Evolutionary conservation across 2,888 invertebrate species (phyloP).

Genomic region (Diplolepis rosae): DNA sequence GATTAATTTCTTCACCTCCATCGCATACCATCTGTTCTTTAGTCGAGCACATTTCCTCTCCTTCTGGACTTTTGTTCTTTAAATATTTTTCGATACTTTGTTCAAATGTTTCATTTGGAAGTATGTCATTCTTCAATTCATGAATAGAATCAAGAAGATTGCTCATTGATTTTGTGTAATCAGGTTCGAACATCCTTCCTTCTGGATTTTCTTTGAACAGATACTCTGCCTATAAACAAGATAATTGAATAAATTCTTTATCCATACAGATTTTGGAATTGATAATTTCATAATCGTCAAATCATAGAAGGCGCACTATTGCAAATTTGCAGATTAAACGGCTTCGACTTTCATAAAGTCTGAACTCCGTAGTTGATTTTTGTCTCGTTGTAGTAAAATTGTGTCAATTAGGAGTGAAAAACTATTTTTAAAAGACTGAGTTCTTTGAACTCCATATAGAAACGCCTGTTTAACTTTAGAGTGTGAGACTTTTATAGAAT

Average conservation of each 20-base stretch:
- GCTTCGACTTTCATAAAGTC: no score
- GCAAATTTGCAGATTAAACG: no score
- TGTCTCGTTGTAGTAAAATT: no score
- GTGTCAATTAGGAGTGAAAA: no score
- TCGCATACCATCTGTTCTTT: neutral
- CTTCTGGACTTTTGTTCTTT: slow-evolving; percentile 13
- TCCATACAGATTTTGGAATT: neutral
- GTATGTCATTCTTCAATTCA: slow-evolving; percentile 71
- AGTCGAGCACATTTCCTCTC: neutral
- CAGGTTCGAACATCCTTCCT: slow-evolving; percentile 82
- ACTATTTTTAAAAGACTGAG: no score
- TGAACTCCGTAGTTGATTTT: no score
- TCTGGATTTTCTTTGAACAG: slow-evolving; percentile 81
- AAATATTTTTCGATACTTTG: slow-evolving; percentile 39
- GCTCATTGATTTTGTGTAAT: slow-evolving; percentile 78
- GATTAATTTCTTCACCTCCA: neutral
- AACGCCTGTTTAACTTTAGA: no score
- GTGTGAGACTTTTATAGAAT: no score
- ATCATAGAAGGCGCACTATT: no score
- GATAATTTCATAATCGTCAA: no score
- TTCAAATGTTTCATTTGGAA: slow-evolving; percentile 46
- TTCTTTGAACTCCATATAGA: no score
- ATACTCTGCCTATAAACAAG: slow-evolving; percentile 80
- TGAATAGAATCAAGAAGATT: slow-evolving; percentile 75
- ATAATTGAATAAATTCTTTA: neutral